Evolutionary conservation across 2,888 invertebrate species (phyloP).

Genomic region (Pristionchus mayeri): DNA sequence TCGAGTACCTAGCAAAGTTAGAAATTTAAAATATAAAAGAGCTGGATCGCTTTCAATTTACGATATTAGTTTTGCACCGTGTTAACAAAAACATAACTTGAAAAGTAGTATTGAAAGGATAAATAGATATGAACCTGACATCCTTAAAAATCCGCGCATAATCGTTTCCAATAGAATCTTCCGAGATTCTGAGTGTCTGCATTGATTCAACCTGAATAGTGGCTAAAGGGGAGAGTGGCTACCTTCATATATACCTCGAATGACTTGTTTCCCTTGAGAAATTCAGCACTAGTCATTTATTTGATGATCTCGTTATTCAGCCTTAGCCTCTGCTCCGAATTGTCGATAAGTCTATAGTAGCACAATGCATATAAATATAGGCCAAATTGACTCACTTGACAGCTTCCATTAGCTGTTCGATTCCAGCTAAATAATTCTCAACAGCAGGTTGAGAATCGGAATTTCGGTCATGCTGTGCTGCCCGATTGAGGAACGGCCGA

Average conservation of each 20-base stretch:
- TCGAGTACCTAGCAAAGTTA: constrained; percentile 81
- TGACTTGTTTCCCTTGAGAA: constrained; percentile 81
- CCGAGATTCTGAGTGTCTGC: constrained; percentile 82
- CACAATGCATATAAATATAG: background rate
- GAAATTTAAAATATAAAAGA: constrained; percentile 79
- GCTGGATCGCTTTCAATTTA: too few relatives aligned
- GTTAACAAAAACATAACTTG: too few relatives aligned
- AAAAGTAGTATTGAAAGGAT: too few relatives aligned
- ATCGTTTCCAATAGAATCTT: constrained; percentile 85
- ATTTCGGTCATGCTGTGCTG: constrained; percentile 55
- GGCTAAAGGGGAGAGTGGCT: too few relatives aligned
- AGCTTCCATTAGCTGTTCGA: constrained; percentile 84
- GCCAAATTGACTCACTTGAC: constrained; percentile 79
- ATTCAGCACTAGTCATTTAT: constrained; percentile 88
- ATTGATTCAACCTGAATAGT: constrained; percentile 81
- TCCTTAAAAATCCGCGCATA: constrained; percentile 84
- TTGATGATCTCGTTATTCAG: constrained; percentile 24
- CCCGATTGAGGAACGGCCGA: constrained; percentile 51
- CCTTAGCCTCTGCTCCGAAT: background rate
- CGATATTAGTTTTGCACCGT: too few relatives aligned
- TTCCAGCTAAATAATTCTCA: constrained; percentile 87
- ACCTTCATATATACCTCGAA: constrained; percentile 15
- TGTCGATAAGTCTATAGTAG: background rate
- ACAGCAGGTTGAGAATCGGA: constrained; percentile 80
- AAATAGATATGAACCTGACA: constrained; percentile 22